phyloP scores from a whole-genome alignment of 2,888 invertebrate genomes.

The Scaptomyza parva region DNA sequence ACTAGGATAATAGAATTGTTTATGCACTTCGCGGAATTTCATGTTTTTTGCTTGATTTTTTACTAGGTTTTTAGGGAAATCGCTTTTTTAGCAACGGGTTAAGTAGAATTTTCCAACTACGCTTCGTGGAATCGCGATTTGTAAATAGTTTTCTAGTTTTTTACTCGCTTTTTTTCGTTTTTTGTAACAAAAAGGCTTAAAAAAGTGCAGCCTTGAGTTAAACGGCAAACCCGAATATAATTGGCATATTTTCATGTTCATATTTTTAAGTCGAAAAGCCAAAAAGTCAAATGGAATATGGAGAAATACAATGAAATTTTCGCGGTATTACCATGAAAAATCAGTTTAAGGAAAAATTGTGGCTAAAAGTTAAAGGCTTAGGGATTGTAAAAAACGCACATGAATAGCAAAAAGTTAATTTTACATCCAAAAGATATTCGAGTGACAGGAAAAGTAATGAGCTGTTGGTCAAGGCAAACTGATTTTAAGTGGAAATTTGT shows the following conservation, averaged over 20 bases:
- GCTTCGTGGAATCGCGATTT: conserved; percentile 50
- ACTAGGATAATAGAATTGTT: conserved; percentile 42
- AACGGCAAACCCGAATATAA: conserved; percentile 19
- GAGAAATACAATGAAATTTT: conserved; percentile 24
- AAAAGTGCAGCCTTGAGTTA: conserved; percentile 67
- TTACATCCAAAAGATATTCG: conserved; percentile 22
- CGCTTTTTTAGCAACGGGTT: conserved; percentile 58
- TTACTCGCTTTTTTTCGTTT: conserved; percentile 8
- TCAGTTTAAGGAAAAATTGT: conserved; percentile 35
- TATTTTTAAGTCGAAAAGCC: conserved; percentile 68
- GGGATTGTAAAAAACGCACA: conserved; percentile 22
- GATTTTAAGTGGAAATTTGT: not conserved
- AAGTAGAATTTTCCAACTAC: conserved; percentile 44
- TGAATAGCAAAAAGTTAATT: conserved; percentile 25
- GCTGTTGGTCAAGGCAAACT: not conserved
- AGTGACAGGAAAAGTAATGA: conserved; percentile 13
- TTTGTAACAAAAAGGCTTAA: conserved; percentile 63
- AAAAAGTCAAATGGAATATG: conserved; percentile 69
- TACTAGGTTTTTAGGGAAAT: conserved; percentile 40
- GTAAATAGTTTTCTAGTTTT: conserved; percentile 35
- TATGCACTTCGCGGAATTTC: conserved; percentile 51
- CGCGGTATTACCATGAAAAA: conserved; percentile 34
- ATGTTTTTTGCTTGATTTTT: conserved; percentile 23
- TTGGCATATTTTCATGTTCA: conserved; percentile 11
- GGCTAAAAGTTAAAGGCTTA: conserved; percentile 52